These are phyloP conservation scores for Emys orbicularis DNA, from an alignment of 2,797 vertebrate species.

Conservation along the genomic window DNA sequence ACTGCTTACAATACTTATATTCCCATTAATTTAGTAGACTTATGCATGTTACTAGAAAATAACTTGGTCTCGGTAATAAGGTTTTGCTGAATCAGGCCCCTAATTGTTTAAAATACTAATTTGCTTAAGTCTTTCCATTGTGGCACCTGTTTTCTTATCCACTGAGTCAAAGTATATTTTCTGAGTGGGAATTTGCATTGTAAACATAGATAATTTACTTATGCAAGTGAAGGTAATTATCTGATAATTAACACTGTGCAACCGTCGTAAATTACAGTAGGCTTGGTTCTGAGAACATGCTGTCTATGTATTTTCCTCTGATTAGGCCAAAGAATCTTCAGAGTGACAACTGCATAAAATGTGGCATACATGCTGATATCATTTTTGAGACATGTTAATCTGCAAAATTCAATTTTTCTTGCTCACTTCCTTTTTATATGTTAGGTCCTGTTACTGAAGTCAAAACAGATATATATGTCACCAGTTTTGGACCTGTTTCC, in stretches of 20 bases:
- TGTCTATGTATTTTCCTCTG: constrained; percentile 62
- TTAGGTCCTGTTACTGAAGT: constrained; percentile 98
- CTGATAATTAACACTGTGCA: background rate
- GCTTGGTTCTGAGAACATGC: constrained; percentile 28
- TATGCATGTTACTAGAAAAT: background rate
- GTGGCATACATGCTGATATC: constrained; percentile 20
- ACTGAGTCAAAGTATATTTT: constrained; percentile 1
- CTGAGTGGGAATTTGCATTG: constrained; percentile 39
- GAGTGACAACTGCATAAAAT: constrained; percentile 39
- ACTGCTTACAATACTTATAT: background rate
- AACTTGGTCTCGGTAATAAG: background rate
- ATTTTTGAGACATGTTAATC: constrained; percentile 58
- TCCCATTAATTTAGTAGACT: background rate
- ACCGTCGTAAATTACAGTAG: constrained; percentile 5
- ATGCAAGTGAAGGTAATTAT: constrained; percentile 31
- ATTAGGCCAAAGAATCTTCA: constrained; percentile 53
- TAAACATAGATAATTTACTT: constrained; percentile 40
- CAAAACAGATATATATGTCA: constrained; percentile 99
- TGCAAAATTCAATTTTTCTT: constrained; percentile 73
- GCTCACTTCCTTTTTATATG: constrained; percentile 74
- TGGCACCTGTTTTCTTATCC: background rate
- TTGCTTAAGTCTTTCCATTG: constrained; percentile 1
- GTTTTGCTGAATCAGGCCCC: background rate
- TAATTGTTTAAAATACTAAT: background rate
- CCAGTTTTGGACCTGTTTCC: constrained; percentile 99